Percentiles rank a stretch among this genome's conserved stretches.
phyloP scores from a whole-genome alignment of 2,888 invertebrate genomes.

The Drosophila kambysellisi region DNA sequence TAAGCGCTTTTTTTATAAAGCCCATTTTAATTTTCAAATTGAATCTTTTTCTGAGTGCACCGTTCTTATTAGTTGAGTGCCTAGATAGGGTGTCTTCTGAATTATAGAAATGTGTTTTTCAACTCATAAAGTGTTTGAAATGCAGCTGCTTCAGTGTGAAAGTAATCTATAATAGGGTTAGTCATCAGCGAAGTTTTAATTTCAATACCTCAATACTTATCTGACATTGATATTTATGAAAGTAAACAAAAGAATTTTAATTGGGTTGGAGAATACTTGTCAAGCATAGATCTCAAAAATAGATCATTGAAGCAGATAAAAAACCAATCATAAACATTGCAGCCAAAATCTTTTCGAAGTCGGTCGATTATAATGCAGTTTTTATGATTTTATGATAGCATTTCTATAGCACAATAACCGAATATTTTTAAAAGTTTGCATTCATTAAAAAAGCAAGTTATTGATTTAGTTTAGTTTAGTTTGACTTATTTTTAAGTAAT shows the following conservation, averaged over 20 bases:
- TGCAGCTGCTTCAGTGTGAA: conserved; percentile 5
- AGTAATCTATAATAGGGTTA: neutral
- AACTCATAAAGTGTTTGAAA: neutral
- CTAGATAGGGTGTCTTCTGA: neutral
- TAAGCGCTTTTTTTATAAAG: neutral
- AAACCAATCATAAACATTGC: neutral
- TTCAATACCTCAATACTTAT: neutral
- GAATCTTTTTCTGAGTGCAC: neutral
- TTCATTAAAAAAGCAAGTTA: neutral
- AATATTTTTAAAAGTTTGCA: neutral
- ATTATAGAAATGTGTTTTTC: neutral
- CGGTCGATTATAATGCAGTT: neutral
- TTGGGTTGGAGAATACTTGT: neutral
- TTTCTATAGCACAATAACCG: neutral
- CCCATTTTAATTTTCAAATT: neutral
- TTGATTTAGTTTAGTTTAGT: neutral
- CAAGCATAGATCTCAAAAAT: neutral
- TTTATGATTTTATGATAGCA: neutral
- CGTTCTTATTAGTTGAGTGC: neutral
- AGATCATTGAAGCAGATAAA: neutral
- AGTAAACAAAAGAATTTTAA: neutral
- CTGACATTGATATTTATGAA: neutral
- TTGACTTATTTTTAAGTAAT: neutral
- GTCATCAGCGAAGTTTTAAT: neutral
- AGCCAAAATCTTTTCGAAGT: no score